These are phyloP conservation scores for Leptestheria dahalacensis DNA, from an alignment of 1,140 invertebrate species.

Conservation along the genomic window DNA sequence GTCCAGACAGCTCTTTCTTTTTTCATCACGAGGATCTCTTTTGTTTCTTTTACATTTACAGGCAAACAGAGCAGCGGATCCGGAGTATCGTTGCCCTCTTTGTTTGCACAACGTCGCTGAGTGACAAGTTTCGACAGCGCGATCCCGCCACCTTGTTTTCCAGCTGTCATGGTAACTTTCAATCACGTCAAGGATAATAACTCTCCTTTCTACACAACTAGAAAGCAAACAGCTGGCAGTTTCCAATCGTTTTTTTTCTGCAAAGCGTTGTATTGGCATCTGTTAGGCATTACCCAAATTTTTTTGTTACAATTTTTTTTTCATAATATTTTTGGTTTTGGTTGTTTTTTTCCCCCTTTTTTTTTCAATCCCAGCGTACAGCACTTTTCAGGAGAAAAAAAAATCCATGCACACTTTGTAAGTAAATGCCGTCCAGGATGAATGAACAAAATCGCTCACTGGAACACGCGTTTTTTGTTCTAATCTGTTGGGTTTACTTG, in stretches of 20 bases:
- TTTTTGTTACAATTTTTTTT: conserved; percentile 8
- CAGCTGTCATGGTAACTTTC: neutral
- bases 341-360: too few species aligned
- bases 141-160: too few species aligned
- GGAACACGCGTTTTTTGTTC: neutral
- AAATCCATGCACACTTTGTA: neutral
- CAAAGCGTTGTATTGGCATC: conserved; percentile 14
- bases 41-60: neutral
- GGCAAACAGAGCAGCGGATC: neutral
- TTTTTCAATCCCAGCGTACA: neutral
- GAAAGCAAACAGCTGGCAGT: too few species aligned
- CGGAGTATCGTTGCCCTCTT: neutral
- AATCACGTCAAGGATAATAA: too few species aligned
- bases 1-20: neutral
- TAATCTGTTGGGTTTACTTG: too few species aligned
- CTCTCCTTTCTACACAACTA: too few species aligned
- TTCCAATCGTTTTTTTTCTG: conserved; percentile 3
- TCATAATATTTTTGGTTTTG: too few species aligned
- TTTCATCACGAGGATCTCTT: too few species aligned
- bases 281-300: conserved; percentile 5
- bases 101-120: neutral
- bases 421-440: neutral
- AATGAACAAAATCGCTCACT: neutral
- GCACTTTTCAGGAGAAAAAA: neutral
- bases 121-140: neutral